These are phyloP conservation scores for Mustelus asterias DNA, from an alignment of 2,113 vertebrate genomes.

Conservation along the genomic window DNA sequence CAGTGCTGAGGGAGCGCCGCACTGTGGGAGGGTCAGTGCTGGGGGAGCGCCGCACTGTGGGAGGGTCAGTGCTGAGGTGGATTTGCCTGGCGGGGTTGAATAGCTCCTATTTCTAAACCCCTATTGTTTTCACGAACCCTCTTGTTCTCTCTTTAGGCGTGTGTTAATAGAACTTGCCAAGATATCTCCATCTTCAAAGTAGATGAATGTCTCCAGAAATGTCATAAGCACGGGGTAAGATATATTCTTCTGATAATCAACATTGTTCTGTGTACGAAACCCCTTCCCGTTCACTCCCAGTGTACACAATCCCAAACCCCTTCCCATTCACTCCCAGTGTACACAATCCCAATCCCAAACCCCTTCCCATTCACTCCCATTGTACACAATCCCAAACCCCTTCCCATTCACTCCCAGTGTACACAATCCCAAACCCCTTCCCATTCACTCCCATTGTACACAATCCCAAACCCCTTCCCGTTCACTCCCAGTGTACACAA, in stretches of 20 bases:
- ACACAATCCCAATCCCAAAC: no score
- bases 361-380: no score
- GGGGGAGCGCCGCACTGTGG: no score
- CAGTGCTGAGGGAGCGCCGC: no score
- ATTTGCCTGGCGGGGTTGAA: no score
- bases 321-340: neutral
- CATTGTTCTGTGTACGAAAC: no score
- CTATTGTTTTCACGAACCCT: neutral
- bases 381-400: no score
- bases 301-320: no score
- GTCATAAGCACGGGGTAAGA: slow-evolving; percentile 77
- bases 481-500: neutral
- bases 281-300: no score
- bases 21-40: no score
- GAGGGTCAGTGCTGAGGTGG: no score
- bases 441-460: neutral
- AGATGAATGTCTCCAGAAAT: slow-evolving; percentile 74
- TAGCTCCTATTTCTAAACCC: no score
- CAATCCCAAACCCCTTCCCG: neutral
- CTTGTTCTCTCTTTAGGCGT: slow-evolving; percentile 63
- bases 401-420: neutral
- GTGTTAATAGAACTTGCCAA: slow-evolving; percentile 84
- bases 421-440: neutral
- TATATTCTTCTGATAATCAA: neutral
- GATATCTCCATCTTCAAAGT: slow-evolving; percentile 77